Percentiles rank a stretch among this genome's conserved stretches.
Conservation (phyloP, 2,797 vertebrate genomes). For the Gymnodraco acuticeps region DNA sequence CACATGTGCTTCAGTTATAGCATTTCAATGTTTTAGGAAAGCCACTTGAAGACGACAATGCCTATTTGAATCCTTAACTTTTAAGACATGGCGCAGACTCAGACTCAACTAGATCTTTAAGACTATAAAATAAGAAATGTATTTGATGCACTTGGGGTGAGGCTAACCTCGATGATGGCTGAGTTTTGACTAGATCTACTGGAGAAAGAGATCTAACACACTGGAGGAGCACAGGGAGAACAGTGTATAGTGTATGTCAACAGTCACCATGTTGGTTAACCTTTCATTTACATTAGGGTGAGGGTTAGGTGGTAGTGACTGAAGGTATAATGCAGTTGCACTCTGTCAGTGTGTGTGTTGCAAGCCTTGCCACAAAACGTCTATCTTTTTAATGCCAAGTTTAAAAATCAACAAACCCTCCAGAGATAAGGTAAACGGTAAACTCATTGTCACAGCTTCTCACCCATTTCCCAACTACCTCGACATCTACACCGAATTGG, state of each 20-base stretch:
- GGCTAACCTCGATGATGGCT: not conserved
- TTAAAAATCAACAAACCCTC: not conserved
- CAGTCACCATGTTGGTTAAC: not conserved
- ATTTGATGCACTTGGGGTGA: slow-evolving; percentile 28
- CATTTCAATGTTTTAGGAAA: not conserved
- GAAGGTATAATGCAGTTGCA: too few relatives aligned
- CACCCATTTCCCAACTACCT: not conserved
- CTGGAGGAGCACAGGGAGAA: not conserved
- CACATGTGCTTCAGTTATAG: not conserved
- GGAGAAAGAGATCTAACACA: not conserved
- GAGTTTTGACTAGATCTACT: not conserved
- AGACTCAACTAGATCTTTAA: too few relatives aligned
- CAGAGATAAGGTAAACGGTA: not conserved
- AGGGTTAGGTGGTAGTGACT: not conserved
- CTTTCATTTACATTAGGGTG: not conserved
- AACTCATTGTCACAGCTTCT: not conserved
- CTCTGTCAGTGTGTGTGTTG: not conserved
- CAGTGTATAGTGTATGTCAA: not conserved
- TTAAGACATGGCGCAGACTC: not conserved
- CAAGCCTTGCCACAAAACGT: not conserved
- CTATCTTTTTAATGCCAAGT: not conserved
- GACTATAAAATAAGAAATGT: not conserved
- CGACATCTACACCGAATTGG: not conserved
- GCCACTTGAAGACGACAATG: too few relatives aligned
- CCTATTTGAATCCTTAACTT: not conserved